Evolutionary conservation across 2,888 invertebrate species (phyloP).

Genomic region (Eremobia ochroleuca): DNA sequence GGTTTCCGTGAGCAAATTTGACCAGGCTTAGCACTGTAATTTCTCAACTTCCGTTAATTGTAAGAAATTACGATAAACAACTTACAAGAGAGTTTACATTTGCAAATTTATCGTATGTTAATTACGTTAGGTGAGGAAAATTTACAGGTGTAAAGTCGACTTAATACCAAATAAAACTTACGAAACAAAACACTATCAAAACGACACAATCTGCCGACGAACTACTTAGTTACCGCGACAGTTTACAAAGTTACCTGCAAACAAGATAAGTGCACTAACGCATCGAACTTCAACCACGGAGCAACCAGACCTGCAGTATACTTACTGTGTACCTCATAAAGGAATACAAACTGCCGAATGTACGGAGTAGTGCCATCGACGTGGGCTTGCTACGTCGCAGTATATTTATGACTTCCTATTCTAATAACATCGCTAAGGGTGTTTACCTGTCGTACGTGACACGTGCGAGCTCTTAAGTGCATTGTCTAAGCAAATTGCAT

Average conservation of each 20-base stretch:
- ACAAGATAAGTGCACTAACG: conserved; percentile 34
- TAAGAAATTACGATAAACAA: not conserved
- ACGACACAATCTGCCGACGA: conserved; percentile 11
- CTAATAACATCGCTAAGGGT: conserved; percentile 63
- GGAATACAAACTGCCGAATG: conserved; percentile 64
- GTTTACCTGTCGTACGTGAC: conserved; percentile 65
- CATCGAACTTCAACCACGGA: conserved; percentile 43
- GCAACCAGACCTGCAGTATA: conserved; percentile 60
- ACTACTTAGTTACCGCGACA: not conserved
- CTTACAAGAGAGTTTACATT: not conserved
- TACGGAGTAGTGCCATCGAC: conserved; percentile 68
- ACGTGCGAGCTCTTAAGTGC: conserved; percentile 42
- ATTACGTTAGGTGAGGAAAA: not conserved
- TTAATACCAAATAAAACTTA: not conserved
- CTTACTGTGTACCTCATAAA: conserved; percentile 67
- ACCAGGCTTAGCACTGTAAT: too few relatives aligned
- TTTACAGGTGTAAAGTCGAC: not conserved
- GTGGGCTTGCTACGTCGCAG: conserved; percentile 52
- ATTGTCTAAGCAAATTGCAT: conserved; percentile 49
- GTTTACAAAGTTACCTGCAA: conserved; percentile 27
- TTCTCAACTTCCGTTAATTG: too few relatives aligned
- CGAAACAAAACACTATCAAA: conserved; percentile 23
- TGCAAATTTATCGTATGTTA: not conserved
- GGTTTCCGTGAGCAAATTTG: too few relatives aligned
- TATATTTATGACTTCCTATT: conserved; percentile 63